Evolutionary conservation across 2,113 vertebrate genomes (phyloP).

Genomic region (Hylia prasina): DNA sequence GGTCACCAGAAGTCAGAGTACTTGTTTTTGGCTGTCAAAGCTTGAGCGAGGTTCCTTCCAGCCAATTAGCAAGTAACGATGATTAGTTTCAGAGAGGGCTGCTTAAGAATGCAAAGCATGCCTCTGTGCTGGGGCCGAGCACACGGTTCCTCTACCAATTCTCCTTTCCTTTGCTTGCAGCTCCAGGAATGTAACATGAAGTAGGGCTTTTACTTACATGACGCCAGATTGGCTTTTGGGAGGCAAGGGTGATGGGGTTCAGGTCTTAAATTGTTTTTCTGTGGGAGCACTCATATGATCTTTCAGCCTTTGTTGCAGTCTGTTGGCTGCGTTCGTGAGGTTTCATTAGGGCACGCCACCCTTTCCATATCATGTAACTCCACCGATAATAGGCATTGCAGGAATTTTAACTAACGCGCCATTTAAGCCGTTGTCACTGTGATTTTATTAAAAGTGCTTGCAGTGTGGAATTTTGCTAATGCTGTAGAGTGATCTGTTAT

Average conservation of each 20-base stretch:
- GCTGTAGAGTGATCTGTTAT: constrained; percentile 12
- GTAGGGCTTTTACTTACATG: not conserved
- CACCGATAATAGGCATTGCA: not conserved
- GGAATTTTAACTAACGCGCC: constrained; percentile 22
- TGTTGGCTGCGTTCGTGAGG: not conserved
- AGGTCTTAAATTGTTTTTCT: not conserved
- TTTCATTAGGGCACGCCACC: not conserved
- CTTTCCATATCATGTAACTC: not conserved
- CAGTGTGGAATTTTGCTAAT: constrained; percentile 11
- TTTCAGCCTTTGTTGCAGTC: constrained; percentile 11
- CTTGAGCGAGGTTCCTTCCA: constrained; percentile 26
- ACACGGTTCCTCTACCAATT: not conserved
- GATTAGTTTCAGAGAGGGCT: constrained; percentile 32
- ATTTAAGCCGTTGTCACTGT: not conserved
- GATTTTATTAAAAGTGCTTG: constrained; percentile 43
- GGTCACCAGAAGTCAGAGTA: constrained; percentile 6
- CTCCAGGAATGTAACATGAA: not conserved
- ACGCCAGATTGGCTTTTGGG: not conserved
- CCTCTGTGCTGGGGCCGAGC: not conserved
- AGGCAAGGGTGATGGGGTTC: accelerated
- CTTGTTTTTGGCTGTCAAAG: constrained; percentile 44
- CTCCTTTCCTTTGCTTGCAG: not conserved
- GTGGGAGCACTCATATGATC: not conserved
- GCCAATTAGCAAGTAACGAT: constrained; percentile 37
- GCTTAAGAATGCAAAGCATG: constrained; percentile 50